These are phyloP conservation scores for Augiades crinisus DNA, from an alignment of 2,888 invertebrate genomes.

Conservation along the genomic window DNA sequence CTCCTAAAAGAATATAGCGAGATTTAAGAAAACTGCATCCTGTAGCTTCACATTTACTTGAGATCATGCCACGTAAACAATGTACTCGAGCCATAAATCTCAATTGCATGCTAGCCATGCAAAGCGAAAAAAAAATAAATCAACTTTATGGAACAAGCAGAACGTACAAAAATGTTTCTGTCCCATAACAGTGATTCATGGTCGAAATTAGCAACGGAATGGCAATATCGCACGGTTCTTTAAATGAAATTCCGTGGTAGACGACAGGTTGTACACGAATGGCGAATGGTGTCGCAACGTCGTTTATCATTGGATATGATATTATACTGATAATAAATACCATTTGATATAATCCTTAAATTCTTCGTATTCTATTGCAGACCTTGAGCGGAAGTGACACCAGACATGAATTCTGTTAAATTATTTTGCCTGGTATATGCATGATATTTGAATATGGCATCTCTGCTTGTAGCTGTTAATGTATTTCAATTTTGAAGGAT, in stretches of 20 bases:
- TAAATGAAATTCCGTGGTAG: conserved; percentile 77
- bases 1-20: conserved; percentile 2
- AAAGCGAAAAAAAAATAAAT: conserved; percentile 32
- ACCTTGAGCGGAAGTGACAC: too few relatives aligned
- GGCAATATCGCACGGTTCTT: conserved; percentile 59
- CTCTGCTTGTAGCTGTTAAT: too few relatives aligned
- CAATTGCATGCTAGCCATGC: conserved; percentile 28
- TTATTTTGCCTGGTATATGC: too few relatives aligned
- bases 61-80: conserved; percentile 13
- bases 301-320: conserved; percentile 60
- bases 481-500: too few relatives aligned
- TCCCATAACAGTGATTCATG: conserved; percentile 69
- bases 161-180: conserved; percentile 57
- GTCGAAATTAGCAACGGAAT: conserved; percentile 64
- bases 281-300: conserved; percentile 51
- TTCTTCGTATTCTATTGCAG: too few relatives aligned
- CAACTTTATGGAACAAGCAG: conserved; percentile 34
- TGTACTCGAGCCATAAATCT: conserved; percentile 25
- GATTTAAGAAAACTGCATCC: conserved; percentile 20
- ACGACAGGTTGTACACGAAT: conserved; percentile 41
- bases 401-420: too few relatives aligned
- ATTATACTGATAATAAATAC: conserved; percentile 70
- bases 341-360: conserved; percentile 40
- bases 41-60: conserved; percentile 15
- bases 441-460: too few relatives aligned